phyloP scores from a whole-genome alignment of 2,888 invertebrate genomes.

The Phrixothrix hirtus region DNA sequence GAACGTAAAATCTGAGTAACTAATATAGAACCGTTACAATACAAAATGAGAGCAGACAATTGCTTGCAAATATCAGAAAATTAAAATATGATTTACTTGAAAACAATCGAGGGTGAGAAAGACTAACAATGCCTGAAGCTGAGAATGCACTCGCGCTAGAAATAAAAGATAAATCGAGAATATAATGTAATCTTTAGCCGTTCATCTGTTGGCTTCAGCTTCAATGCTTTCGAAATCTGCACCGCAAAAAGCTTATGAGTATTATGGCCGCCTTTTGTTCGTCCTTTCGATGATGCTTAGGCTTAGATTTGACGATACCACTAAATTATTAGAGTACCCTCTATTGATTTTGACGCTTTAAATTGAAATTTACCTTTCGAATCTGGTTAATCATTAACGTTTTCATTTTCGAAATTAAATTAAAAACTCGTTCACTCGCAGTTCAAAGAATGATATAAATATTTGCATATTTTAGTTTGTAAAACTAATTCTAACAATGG shows the following conservation, averaged over 20 bases:
- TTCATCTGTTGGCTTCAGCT: constrained; percentile 48
- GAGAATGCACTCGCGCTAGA: constrained; percentile 46
- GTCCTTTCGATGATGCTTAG: constrained; percentile 32
- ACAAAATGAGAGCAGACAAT: constrained; percentile 17
- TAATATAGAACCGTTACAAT: neutral
- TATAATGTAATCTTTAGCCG: constrained; percentile 49
- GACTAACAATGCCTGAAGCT: constrained; percentile 48
- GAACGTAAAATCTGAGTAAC: neutral
- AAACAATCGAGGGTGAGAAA: constrained; percentile 50
- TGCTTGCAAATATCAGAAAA: constrained; percentile 43
- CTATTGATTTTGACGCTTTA: constrained; percentile 17
- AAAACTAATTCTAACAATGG: constrained; percentile 20
- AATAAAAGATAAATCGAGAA: constrained; percentile 49
- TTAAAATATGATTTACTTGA: constrained; percentile 49
- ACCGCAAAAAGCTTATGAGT: constrained; percentile 44
- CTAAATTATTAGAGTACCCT: constrained; percentile 21
- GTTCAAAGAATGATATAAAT: neutral
- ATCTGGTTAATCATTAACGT: neutral
- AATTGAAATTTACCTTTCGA: constrained; percentile 4
- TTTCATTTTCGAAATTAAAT: neutral
- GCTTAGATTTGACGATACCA: constrained; percentile 24
- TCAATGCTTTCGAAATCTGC: constrained; percentile 47
- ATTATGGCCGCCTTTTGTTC: constrained; percentile 44
- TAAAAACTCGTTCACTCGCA: neutral
- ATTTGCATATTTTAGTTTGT: constrained; percentile 6